Evolutionary conservation across 2,888 invertebrate species (phyloP).

Genomic region (Patella caerulea): DNA sequence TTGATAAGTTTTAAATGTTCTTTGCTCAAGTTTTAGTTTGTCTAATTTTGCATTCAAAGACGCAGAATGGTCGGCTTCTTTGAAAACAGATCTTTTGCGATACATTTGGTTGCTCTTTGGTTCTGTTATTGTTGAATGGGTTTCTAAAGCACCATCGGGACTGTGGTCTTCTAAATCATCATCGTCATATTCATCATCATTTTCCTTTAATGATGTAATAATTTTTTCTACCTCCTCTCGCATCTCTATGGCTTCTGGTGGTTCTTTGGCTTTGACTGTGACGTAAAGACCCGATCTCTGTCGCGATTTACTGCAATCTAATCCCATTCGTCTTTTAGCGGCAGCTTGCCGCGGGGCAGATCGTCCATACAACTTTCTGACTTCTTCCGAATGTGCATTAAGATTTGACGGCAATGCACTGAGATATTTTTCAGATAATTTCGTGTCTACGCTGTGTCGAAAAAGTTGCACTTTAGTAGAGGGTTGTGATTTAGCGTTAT

Average conservation of each 20-base stretch:
- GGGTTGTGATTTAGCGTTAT: slow-evolving; percentile 1
- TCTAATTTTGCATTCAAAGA: slow-evolving; percentile 5
- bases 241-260: slow-evolving; percentile 56
- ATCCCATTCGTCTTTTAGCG: slow-evolving; percentile 37
- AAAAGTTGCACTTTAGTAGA: slow-evolving; percentile 7
- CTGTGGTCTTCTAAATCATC: neutral
- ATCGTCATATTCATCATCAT: slow-evolving; percentile 49
- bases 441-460: slow-evolving; percentile 47
- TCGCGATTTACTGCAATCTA: slow-evolving; percentile 44
- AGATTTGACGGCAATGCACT: slow-evolving; percentile 43
- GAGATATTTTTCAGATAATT: slow-evolving; percentile 49
- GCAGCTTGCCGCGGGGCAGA: slow-evolving; percentile 56
- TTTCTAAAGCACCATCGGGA: neutral
- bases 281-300: slow-evolving; percentile 55
- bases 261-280: slow-evolving; percentile 54
- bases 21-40: neutral
- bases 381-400: slow-evolving; percentile 60
- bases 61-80: neutral
- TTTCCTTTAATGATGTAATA: slow-evolving; percentile 52
- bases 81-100: neutral
- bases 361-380: slow-evolving; percentile 51
- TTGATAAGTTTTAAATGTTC: slow-evolving; percentile 45
- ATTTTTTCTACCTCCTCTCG: slow-evolving; percentile 60
- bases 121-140: neutral
- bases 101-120: neutral